Evolutionary conservation across 2,797 vertebrate species (phyloP).

Genomic region (Australoheros facetus): DNA sequence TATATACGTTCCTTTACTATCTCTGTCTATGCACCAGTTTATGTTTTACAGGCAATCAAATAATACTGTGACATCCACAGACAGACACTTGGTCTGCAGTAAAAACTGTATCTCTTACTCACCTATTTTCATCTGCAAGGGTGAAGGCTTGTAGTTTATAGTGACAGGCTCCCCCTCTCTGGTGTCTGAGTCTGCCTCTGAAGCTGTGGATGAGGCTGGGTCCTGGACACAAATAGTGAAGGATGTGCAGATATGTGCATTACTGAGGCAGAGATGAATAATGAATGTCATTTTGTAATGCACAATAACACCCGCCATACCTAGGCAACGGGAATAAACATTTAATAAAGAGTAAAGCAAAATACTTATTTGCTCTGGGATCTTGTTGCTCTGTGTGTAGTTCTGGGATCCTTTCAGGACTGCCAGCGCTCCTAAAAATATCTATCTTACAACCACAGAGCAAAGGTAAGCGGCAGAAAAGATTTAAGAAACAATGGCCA

Average conservation of each 20-base stretch:
- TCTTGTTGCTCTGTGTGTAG: no score
- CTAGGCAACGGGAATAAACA: constrained; percentile 18
- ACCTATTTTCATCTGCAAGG: constrained; percentile 96
- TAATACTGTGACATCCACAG: background rate
- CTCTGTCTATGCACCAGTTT: background rate
- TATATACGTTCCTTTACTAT: background rate
- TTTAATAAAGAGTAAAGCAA: background rate
- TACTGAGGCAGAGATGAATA: constrained; percentile 34
- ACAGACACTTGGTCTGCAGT: background rate
- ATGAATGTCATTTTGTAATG: constrained; percentile 25
- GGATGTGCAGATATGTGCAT: constrained; percentile 41
- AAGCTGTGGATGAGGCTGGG: constrained; percentile 90
- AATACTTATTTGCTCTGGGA: background rate
- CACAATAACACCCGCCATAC: constrained; percentile 16
- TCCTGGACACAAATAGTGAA: constrained; percentile 79
- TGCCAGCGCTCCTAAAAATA: background rate
- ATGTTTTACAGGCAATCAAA: background rate
- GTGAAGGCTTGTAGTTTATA: constrained; percentile 98
- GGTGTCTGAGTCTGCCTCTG: constrained; percentile 91
- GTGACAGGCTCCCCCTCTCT: constrained; percentile 94
- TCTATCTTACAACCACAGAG: background rate
- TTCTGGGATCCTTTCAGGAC: no score
- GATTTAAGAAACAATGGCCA: background rate
- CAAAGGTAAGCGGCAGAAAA: background rate
- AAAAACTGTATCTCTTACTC: constrained; percentile 1